Conservation (phyloP, 92 coral and sea anemone species). For the Anthopleura xanthogrammica region DNA sequence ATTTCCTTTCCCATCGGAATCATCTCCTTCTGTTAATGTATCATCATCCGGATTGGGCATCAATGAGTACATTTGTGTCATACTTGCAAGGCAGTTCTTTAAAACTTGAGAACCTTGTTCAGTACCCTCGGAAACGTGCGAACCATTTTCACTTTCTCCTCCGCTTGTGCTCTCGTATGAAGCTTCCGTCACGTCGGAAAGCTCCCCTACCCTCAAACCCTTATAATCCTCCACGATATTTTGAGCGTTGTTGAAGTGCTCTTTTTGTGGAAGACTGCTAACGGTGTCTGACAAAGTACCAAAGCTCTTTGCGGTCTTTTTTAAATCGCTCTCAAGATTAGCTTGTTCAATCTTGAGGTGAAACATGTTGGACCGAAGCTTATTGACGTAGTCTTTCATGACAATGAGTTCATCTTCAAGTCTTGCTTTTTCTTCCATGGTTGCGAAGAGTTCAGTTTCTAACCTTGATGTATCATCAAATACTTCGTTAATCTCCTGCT, state of each 20-base stretch:
- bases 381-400: conserved; percentile 72
- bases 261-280: conserved; percentile 20
- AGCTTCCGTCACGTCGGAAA: conserved; percentile 82
- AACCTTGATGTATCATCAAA: conserved; percentile 76
- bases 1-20: conserved; percentile 70
- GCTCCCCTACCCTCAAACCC: conserved; percentile 51
- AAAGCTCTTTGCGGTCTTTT: conserved; percentile 49
- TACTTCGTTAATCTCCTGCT: conserved; percentile 63
- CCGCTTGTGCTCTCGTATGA: conserved; percentile 71
- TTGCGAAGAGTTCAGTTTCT: conserved; percentile 82
- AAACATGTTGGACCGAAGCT: conserved; percentile 71
- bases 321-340: conserved; percentile 70
- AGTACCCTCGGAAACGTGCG: conserved; percentile 70
- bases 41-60: conserved; percentile 72
- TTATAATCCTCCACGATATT: conserved; percentile 20
- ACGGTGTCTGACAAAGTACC: conserved; percentile 12
- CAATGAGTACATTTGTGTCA: conserved; percentile 76
- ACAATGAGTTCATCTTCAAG: conserved; percentile 75
- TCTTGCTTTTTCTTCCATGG: conserved; percentile 83
- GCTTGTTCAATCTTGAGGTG: conserved; percentile 80
- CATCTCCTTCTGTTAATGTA: conserved; percentile 67
- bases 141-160: conserved; percentile 79
- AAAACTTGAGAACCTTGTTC: conserved; percentile 62
- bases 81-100: conserved; percentile 72
- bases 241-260: neutral